Conservation (phyloP, 2,797 vertebrate genomes). For the Hydrocynus forskahlii region DNA sequence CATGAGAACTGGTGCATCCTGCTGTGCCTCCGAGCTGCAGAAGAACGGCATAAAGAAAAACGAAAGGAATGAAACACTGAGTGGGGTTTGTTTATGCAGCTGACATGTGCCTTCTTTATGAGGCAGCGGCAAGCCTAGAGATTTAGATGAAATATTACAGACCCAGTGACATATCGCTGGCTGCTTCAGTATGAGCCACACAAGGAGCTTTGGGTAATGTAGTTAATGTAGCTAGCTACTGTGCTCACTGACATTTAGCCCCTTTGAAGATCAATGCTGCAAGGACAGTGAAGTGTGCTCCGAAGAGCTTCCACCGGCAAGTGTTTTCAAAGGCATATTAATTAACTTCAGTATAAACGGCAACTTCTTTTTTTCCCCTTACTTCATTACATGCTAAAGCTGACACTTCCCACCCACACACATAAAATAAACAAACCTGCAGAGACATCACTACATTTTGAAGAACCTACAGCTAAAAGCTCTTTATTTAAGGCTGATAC, state of each 20-base stretch:
- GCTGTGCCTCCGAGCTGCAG: slow-evolving; percentile 29
- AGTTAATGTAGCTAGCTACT: slow-evolving; percentile 27
- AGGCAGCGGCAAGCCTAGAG: slow-evolving; percentile 11
- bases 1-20: slow-evolving; percentile 24
- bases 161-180: slow-evolving; percentile 21
- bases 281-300: slow-evolving; percentile 2
- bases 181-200: slow-evolving; percentile 3
- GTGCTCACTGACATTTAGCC: slow-evolving; percentile 41
- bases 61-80: slow-evolving; percentile 19
- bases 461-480: neutral
- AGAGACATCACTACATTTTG: neutral
- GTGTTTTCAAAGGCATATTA: neutral
- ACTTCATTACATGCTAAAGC: neutral
- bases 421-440: neutral
- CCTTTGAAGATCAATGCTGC: neutral
- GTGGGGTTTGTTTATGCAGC: slow-evolving; percentile 39
- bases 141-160: slow-evolving; percentile 12
- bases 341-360: slow-evolving; percentile 10
- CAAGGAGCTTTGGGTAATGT: slow-evolving; percentile 27
- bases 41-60: slow-evolving; percentile 15
- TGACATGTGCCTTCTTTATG: slow-evolving; percentile 34
- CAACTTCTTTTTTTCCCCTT: neutral
- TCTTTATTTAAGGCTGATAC: neutral
- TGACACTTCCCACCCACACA: neutral
- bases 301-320: neutral